phyloP scores from a whole-genome alignment of 2,888 invertebrate genomes.

The Danaus chrysippus region DNA sequence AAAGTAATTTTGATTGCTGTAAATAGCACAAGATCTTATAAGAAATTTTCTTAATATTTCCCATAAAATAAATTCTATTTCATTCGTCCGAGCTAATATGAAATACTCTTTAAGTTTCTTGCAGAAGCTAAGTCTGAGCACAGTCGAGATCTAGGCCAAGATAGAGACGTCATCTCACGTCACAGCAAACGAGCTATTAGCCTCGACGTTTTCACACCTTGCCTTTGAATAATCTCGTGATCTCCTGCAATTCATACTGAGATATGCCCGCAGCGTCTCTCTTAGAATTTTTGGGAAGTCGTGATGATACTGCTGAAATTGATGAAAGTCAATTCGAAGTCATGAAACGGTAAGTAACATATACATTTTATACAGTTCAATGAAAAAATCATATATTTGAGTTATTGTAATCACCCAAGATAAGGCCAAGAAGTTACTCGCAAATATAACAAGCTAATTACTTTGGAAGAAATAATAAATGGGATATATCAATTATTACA shows the following conservation, averaged over 20 bases:
- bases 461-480: too few relatives aligned
- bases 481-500: too few relatives aligned
- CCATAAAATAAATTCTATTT: background rate
- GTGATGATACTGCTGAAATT: background rate
- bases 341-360: background rate
- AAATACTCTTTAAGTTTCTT: constrained; percentile 25
- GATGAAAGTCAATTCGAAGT: constrained; percentile 7
- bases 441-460: too few relatives aligned
- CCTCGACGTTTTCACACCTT: constrained; percentile 66
- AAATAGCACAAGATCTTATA: too few relatives aligned
- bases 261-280: constrained; percentile 25
- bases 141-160: constrained; percentile 63
- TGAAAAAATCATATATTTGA: background rate
- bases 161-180: constrained; percentile 68
- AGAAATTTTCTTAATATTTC: background rate
- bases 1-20: too few relatives aligned
- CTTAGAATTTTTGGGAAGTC: constrained; percentile 24
- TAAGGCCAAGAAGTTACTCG: too few relatives aligned
- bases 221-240: constrained; percentile 60
- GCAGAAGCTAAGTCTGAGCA: constrained; percentile 28
- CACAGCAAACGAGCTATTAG: constrained; percentile 53
- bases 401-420: too few relatives aligned
- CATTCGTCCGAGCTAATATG: constrained; percentile 18
- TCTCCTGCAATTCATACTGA: constrained; percentile 42
- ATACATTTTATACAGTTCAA: background rate